Evolutionary conservation across 64 coral and sea anemone genomes (phyloP), one percentile per base, ranked within the genome.

Genomic region (Anthopleura sola): DNA sequence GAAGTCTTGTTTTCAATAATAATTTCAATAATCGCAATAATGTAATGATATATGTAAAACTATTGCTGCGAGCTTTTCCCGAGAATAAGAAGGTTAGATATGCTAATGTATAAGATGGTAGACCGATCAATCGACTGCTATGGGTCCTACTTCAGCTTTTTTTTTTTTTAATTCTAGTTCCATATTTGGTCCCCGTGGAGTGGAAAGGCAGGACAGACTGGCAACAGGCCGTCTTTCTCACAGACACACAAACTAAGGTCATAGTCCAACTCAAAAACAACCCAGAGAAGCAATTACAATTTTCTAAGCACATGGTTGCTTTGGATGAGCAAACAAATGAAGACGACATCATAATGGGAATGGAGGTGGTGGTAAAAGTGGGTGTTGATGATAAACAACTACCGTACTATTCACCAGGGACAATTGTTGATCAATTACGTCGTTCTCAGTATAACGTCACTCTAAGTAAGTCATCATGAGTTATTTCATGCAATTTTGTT

Each of bases 151-250:
- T 76, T 76, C 74, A 34, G 8, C 29, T 32, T 17, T 6, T 44
- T 3, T 8, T 44, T 44, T 36, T 76, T 36, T 23, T 14, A 24
- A 34, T 76, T 76, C 29, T 34, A 24, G 76, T 44, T 44, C 44
- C 48, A 38, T 56, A 56, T 49, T 48, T 83, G 21, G 82, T 83
- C 33, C 82, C 82, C 19, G 24, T 49, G 7, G 29, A 49, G 20
- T 83, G 48, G 82, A 53, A 83, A 21, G 82, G 24, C 18, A 53
- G 82, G 32, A 49, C 18, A 31, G 82, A 83, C 82, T 83, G 82
- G 82, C 26, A 60, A 31, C 44, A 49, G 29, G 82, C 82, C 2
- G 82, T 24, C 6, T 51, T 83, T 36, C 29, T 83, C 24, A 83
- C 29, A 6, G 44, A 49, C 7, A 83, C 48, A 49, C 37, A 83